Evolutionary conservation across 2,113 vertebrate genomes (phyloP).

Genomic region (Vanacampus margaritifer): DNA sequence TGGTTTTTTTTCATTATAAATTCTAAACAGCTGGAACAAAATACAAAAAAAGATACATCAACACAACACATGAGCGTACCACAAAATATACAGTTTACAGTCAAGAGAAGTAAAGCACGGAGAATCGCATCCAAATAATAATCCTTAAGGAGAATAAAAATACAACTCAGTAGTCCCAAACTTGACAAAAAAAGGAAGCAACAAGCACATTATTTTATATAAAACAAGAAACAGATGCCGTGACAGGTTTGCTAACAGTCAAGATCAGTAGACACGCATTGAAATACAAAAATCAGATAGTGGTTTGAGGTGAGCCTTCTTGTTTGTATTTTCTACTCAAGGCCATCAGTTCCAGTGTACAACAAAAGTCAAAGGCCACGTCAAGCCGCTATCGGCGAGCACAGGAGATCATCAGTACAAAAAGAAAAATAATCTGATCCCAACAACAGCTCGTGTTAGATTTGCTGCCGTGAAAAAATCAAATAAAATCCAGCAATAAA

Average conservation of each 20-base stretch:
- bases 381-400: slow-evolving; percentile 21
- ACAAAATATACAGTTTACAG: slow-evolving; percentile 78
- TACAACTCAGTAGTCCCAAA: slow-evolving; percentile 74
- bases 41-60: slow-evolving; percentile 59
- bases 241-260: slow-evolving; percentile 55
- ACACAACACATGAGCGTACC: slow-evolving; percentile 71
- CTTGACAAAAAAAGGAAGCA: slow-evolving; percentile 42
- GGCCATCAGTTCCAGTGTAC: slow-evolving; percentile 65
- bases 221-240: slow-evolving; percentile 47
- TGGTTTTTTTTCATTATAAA: slow-evolving; percentile 64
- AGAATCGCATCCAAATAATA: slow-evolving; percentile 48
- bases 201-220: slow-evolving; percentile 48
- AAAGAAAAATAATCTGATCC: background rate
- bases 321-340: slow-evolving; percentile 16
- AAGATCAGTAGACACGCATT: slow-evolving; percentile 53
- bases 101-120: slow-evolving; percentile 58
- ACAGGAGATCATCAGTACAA: background rate
- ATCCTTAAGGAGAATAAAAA: slow-evolving; percentile 33
- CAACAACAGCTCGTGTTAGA: slow-evolving; percentile 19
- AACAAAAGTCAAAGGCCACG: slow-evolving; percentile 43
- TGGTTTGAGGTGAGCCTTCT: slow-evolving; percentile 48
- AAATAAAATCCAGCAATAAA: slow-evolving; percentile 30
- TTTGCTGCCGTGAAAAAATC: slow-evolving; percentile 26
- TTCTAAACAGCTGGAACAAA: slow-evolving; percentile 70
- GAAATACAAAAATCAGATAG: slow-evolving; percentile 39